Conservation (phyloP, 2,888 invertebrate species). For the Lepeophtheirus nordmannii region DNA sequence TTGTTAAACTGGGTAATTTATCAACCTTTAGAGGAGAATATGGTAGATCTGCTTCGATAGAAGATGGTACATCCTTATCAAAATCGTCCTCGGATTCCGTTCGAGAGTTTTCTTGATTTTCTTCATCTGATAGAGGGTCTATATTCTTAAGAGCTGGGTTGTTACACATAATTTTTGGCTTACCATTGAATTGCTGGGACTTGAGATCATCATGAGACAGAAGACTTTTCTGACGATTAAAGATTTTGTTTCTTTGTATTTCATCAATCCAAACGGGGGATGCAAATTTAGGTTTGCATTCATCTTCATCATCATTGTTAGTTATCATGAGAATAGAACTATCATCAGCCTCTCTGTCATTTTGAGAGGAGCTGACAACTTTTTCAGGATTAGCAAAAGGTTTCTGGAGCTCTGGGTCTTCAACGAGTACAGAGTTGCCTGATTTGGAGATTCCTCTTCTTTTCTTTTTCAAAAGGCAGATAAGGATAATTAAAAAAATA, state of each 20-base stretch:
- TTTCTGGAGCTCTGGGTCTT: neutral
- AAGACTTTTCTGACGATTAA: constrained; percentile 18
- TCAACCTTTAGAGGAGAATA: neutral
- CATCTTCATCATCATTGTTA: neutral
- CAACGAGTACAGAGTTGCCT: neutral
- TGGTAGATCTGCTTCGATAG: neutral
- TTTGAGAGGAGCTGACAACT: neutral
- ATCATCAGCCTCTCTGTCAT: neutral
- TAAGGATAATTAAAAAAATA: neutral
- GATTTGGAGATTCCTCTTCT: no score
- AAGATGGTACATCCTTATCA: neutral
- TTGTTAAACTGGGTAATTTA: neutral
- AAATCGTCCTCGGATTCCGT: constrained; percentile 21
- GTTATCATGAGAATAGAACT: neutral
- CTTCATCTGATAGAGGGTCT: neutral
- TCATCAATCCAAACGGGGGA: constrained; percentile 23
- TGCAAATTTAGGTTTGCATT: constrained; percentile 14
- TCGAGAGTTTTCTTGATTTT: constrained; percentile 13
- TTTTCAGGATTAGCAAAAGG: neutral
- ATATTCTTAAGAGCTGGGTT: neutral
- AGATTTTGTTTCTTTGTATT: constrained; percentile 22
- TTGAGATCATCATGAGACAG: constrained; percentile 17
- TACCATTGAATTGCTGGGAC: neutral
- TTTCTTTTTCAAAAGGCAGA: neutral
- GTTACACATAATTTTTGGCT: neutral